These are phyloP conservation scores for Empis stercorea DNA, from an alignment of 2,888 invertebrate genomes.

Conservation along the genomic window DNA sequence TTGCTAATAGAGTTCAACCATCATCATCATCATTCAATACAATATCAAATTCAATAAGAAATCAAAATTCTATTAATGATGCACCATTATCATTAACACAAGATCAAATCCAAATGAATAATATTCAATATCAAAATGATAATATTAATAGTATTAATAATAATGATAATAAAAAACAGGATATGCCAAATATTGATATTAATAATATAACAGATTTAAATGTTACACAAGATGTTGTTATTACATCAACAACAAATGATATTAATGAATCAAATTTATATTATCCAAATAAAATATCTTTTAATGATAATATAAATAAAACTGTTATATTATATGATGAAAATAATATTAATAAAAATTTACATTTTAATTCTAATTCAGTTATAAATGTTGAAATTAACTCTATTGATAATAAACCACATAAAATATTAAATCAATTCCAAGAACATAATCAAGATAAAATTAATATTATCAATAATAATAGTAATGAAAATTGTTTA, in stretches of 20 bases:
- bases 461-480: too few species aligned
- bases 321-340: too few species aligned
- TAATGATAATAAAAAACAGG: background rate
- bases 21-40: conserved; percentile 3
- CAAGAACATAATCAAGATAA: too few species aligned
- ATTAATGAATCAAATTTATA: background rate
- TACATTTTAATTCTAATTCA: too few species aligned
- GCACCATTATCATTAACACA: background rate
- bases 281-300: too few species aligned
- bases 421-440: too few species aligned
- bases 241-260: background rate
- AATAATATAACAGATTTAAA: background rate
- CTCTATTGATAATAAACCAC: too few species aligned
- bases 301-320: too few species aligned
- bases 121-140: background rate
- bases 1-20: conserved; percentile 8
- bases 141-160: background rate
- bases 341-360: too few species aligned
- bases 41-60: background rate
- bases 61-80: conserved; percentile 7
- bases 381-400: too few species aligned
- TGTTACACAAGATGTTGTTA: background rate
- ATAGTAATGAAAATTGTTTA: too few species aligned
- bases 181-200: background rate
- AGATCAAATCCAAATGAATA: background rate